Evolutionary conservation across 2,888 invertebrate species (phyloP), one percentile per base, ranked within the genome.

Genomic region (Thera obeliscata): DNA sequence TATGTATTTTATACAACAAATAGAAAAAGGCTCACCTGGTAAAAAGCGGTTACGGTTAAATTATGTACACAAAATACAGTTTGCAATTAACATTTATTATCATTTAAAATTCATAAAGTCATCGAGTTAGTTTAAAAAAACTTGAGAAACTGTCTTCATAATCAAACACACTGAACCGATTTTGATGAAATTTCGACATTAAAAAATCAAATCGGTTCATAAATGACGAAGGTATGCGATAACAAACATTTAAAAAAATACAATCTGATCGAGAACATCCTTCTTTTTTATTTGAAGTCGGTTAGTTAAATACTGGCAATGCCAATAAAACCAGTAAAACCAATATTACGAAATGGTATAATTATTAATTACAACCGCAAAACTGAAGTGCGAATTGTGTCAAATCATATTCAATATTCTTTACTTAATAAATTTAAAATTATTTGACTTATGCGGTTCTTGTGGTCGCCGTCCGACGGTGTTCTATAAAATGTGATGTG

Each of bases 341-440:
- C 11, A 61, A 56, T 36, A 61, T 61, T 59, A 33, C 36, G 33
- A 52, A 52, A 12, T 11, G 43, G 12, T 50, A 52, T 52, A 50
- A 52, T 12, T 61, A 58, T 22, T 66, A 50, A 50, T 62, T 62
- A n/a, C 12, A 52, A 69, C 69, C 69, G 56, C 69, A 69, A 69
- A 56, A 46, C 56, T 46, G 38, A 66, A 62, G 58, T 41, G 66
- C 64, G 56, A 73, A 73, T 43, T 67, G 63, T 73, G 70, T 70
- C 70, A 71, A 70, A 72, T 64, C 69, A 52, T 41, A 69, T 69
- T 62, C 56, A 62, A 62, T 52, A 65, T 52, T 56, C 59, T 62
- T 59, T 63, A 41, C 55, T 68, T 66, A 66, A 74, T 73, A 74
- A 70, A 75, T 73, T 74, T 70, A 62, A 73, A 74, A 72, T 71